phyloP scores from a whole-genome alignment of 2,797 vertebrate genomes.

The Cyclura pinguis region DNA sequence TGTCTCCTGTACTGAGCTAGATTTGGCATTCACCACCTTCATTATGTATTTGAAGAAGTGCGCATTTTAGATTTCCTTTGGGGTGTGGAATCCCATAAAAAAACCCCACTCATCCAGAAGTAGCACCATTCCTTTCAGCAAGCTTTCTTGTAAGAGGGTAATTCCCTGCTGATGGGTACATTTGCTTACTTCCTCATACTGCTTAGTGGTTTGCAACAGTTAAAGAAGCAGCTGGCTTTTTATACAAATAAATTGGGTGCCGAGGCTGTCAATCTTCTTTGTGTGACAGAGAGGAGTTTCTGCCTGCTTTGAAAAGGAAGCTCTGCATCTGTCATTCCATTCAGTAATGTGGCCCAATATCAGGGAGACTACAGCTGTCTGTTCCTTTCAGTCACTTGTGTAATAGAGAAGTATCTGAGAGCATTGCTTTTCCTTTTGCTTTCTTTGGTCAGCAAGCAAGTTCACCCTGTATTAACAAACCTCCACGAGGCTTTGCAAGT shows the following conservation, averaged over 20 bases:
- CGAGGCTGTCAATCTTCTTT: slow-evolving; percentile 81
- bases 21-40: slow-evolving; percentile 59
- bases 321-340: slow-evolving; percentile 84
- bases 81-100: neutral
- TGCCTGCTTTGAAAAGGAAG: slow-evolving; percentile 77
- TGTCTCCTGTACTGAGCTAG: slow-evolving; percentile 19
- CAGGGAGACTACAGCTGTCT: slow-evolving; percentile 81
- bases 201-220: slow-evolving; percentile 61
- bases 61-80: neutral
- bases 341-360: slow-evolving; percentile 78
- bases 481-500: slow-evolving; percentile 70
- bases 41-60: slow-evolving; percentile 41
- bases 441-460: slow-evolving; percentile 61
- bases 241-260: slow-evolving; percentile 79
- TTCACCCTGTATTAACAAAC: slow-evolving; percentile 70
- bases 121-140: slow-evolving; percentile 5
- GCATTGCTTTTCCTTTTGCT: slow-evolving; percentile 23
- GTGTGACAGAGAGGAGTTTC: slow-evolving; percentile 79
- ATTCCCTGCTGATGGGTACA: slow-evolving; percentile 1
- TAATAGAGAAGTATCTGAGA: slow-evolving; percentile 69
- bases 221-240: slow-evolving; percentile 82
- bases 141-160: slow-evolving; percentile 9
- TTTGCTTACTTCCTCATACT: slow-evolving; percentile 66
- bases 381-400: slow-evolving; percentile 78
- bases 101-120: neutral